These are phyloP conservation scores for Aporophyla lueneburgensis DNA, from an alignment of 2,888 invertebrate genomes.

Conservation along the genomic window DNA sequence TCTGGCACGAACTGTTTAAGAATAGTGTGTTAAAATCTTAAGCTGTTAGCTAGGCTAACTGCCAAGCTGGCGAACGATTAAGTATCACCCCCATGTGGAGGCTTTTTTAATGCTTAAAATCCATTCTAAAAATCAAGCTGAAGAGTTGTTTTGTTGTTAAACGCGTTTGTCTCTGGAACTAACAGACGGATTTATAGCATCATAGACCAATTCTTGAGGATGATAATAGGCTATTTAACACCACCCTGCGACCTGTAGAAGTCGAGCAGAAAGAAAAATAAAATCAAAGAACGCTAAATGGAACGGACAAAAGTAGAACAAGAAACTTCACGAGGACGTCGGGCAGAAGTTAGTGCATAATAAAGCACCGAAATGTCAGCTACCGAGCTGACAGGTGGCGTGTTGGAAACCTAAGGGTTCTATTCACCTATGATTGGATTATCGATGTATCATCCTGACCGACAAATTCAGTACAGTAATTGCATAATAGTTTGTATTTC, in stretches of 20 bases:
- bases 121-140: too few species aligned
- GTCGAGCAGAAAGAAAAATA: too few species aligned
- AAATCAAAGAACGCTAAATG: too few species aligned
- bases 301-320: too few species aligned
- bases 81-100: neutral
- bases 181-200: too few species aligned
- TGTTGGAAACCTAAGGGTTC: neutral
- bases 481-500: neutral
- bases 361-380: neutral
- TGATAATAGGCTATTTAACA: too few species aligned
- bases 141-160: too few species aligned
- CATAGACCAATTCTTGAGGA: too few species aligned
- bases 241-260: too few species aligned
- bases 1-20: neutral
- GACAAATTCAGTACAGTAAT: constrained; percentile 2
- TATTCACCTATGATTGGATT: constrained; percentile 1
- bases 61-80: neutral
- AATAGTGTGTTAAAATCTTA: neutral
- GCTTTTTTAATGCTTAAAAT: neutral
- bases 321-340: too few species aligned
- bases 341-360: neutral
- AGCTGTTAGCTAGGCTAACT: neutral
- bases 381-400: neutral
- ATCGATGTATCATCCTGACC: neutral
- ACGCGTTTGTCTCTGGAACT: too few species aligned